Conservation (phyloP, 2,888 invertebrate genomes). For the Hydropsyche betteni region DNA sequence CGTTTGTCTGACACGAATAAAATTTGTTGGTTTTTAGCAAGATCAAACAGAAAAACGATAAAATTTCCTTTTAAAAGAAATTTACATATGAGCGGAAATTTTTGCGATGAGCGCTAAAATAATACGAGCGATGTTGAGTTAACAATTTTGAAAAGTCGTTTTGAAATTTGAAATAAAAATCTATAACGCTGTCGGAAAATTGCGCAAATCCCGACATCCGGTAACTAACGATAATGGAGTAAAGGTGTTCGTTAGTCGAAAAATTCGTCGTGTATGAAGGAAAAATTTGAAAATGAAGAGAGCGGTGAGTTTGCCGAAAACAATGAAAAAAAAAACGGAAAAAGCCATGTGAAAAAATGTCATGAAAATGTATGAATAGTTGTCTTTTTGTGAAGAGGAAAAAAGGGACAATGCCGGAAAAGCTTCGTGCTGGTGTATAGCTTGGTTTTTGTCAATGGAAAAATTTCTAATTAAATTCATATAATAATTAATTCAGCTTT, state of each 20-base stretch:
- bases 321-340: neutral
- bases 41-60: conserved; percentile 9
- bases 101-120: neutral
- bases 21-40: conserved; percentile 26
- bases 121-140: neutral
- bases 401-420: conserved; percentile 9
- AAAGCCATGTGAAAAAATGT: neutral
- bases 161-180: neutral
- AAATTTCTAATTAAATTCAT: neutral
- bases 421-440: neutral
- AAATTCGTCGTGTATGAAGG: neutral
- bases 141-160: neutral
- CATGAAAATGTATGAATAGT: neutral
- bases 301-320: neutral
- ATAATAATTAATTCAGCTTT: too few species aligned
- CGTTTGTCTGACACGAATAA: conserved; percentile 16
- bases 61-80: neutral
- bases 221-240: neutral
- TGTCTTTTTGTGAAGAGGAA: neutral
- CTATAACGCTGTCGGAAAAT: neutral
- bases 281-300: neutral
- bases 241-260: neutral
- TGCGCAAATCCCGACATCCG: neutral
- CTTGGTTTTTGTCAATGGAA: neutral
- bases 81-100: conserved; percentile 6